phyloP scores from a whole-genome alignment of 2,797 vertebrate genomes.

The Pseudochromis fuscus region DNA sequence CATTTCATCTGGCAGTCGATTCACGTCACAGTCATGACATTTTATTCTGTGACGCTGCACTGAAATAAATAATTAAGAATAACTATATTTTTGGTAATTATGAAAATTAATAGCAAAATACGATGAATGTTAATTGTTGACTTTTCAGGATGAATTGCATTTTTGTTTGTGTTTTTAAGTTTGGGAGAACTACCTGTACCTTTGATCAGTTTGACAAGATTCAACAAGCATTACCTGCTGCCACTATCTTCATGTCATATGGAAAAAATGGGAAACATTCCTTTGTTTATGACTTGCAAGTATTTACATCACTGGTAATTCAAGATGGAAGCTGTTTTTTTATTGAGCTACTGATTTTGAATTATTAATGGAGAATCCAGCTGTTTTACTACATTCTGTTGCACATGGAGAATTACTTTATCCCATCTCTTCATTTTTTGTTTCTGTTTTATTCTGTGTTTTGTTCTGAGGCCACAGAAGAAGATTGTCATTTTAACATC shows the following conservation, averaged over 20 bases:
- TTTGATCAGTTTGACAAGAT: background rate
- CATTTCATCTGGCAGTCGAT: slow-evolving; percentile 40
- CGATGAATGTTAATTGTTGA: background rate
- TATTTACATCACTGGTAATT: background rate
- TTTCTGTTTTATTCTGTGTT: too few relatives aligned
- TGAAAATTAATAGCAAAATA: background rate
- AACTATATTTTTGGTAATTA: background rate
- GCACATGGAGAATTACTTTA: background rate
- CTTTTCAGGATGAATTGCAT: background rate
- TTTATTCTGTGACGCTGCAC: background rate
- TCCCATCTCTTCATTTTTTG: background rate
- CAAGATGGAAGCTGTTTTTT: background rate
- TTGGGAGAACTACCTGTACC: background rate
- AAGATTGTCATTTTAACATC: too few relatives aligned
- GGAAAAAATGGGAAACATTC: background rate
- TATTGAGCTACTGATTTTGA: background rate
- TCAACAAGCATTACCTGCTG: slow-evolving; percentile 10
- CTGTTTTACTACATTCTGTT: background rate
- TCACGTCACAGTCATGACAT: slow-evolving; percentile 16
- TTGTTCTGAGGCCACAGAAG: too few relatives aligned
- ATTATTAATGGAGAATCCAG: background rate
- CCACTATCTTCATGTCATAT: background rate
- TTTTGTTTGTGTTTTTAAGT: background rate
- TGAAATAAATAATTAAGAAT: background rate
- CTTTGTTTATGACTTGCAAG: background rate